Percentiles rank a stretch among this genome's conserved stretches.
Evolutionary conservation across 1,140 invertebrate species (phyloP).

Genomic region (Mamestra configurata): DNA sequence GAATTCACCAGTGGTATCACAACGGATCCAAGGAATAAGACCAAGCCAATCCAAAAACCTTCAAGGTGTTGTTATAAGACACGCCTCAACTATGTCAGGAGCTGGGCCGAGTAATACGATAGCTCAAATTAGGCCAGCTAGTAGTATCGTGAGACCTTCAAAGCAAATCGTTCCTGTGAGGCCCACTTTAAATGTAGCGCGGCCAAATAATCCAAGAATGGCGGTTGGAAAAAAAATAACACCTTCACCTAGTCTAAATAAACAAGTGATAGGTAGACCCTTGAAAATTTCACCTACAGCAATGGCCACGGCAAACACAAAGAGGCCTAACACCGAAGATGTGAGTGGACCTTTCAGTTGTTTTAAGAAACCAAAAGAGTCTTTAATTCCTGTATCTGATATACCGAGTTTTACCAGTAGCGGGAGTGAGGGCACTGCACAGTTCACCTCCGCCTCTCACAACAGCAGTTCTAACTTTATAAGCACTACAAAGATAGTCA

Average conservation of each 20-base stretch:
- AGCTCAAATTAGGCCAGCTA: constrained; percentile 50
- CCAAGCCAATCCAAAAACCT: constrained; percentile 62
- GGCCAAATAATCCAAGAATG: constrained; percentile 59
- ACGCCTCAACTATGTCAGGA: constrained; percentile 61
- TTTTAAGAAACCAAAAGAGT: constrained; percentile 82
- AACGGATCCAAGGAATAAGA: constrained; percentile 64
- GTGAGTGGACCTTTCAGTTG: constrained; percentile 71
- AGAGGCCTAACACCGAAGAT: constrained; percentile 67
- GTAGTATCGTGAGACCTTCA: constrained; percentile 57
- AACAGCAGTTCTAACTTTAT: constrained; percentile 70
- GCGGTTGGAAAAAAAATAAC: constrained; percentile 60
- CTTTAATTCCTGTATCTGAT: constrained; percentile 63
- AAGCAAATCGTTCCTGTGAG: constrained; percentile 71
- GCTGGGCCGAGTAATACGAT: constrained; percentile 68
- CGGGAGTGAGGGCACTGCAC: constrained; percentile 58
- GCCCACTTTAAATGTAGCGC: constrained; percentile 59
- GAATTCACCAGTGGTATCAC: constrained; percentile 57
- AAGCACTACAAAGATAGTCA: constrained; percentile 69
- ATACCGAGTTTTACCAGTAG: constrained; percentile 51
- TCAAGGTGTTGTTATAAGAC: constrained; percentile 68
- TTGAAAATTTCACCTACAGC: constrained; percentile 74
- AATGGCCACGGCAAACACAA: constrained; percentile 56
- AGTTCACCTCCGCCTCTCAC: constrained; percentile 67
- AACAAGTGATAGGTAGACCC: constrained; percentile 62
- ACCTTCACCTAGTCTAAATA: constrained; percentile 59